Conservation (phyloP, 2,113 vertebrate species). For the Nerophis ophidion region DNA sequence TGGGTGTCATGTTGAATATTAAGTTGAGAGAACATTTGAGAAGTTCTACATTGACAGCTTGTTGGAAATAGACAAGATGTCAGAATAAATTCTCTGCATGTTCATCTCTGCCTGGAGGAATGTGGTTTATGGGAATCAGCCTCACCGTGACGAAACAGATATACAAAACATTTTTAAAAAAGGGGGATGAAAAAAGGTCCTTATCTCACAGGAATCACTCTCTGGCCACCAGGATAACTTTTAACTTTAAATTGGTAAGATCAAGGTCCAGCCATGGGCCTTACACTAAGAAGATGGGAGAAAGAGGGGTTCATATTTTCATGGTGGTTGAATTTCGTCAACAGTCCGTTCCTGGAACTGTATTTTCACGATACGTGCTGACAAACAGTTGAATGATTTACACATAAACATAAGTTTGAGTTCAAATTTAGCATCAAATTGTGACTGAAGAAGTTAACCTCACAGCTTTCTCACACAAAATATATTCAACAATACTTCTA, state of each 20-base stretch:
- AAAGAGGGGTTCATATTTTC: background rate
- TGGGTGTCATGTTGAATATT: conserved; percentile 44
- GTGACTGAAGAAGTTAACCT: conserved; percentile 37
- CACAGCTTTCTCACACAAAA: conserved; percentile 33
- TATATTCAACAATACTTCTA: too few species aligned
- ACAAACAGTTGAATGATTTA: too few species aligned
- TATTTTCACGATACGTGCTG: too few species aligned
- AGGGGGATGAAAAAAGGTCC: conserved; percentile 69
- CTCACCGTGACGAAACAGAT: conserved; percentile 56
- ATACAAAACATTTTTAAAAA: conserved; percentile 38
- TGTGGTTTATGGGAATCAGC: conserved; percentile 54
- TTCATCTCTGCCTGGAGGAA: conserved; percentile 46
- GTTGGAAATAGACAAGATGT: conserved; percentile 43
- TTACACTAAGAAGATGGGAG: too few species aligned
- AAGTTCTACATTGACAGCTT: conserved; percentile 38
- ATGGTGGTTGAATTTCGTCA: background rate
- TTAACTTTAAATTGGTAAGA: conserved; percentile 69
- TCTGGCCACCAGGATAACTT: conserved; percentile 67
- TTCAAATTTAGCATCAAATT: too few species aligned
- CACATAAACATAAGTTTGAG: too few species aligned
- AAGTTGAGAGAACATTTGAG: conserved; percentile 30
- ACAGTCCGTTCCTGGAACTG: background rate
- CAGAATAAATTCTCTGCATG: conserved; percentile 54
- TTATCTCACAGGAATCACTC: conserved; percentile 69
- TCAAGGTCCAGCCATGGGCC: conserved; percentile 5